Percentiles rank a stretch among this genome's conserved stretches.
Conservation (phyloP, 1,140 invertebrate genomes). For the Grapholita molesta region DNA sequence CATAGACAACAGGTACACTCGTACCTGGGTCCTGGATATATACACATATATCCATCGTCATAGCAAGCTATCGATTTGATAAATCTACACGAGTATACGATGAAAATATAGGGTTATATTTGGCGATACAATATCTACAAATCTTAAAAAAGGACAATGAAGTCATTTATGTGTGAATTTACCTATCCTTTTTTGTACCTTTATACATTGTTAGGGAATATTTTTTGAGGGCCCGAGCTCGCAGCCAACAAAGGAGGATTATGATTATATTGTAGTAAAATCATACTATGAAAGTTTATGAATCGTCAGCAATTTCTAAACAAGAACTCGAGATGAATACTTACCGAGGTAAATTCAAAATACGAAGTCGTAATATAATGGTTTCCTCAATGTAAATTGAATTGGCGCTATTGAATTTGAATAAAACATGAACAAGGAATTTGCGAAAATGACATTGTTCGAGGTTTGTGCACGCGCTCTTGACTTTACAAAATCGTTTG, state of each 20-base stretch:
- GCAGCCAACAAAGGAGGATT: background rate
- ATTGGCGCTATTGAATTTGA: slow-evolving; percentile 12
- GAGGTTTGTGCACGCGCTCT: background rate
- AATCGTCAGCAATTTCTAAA: too few relatives aligned
- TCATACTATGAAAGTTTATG: too few relatives aligned
- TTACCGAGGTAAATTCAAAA: background rate
- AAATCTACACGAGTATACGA: too few relatives aligned
- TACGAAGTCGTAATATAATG: slow-evolving; percentile 2
- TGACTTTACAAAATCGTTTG: background rate
- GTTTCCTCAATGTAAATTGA: slow-evolving; percentile 3
- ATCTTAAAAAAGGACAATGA: background rate
- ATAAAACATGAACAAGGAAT: slow-evolving; percentile 10
- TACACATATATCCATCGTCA: too few relatives aligned
- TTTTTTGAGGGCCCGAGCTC: background rate
- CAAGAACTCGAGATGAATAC: too few relatives aligned
- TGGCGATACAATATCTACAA: background rate
- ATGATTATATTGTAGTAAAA: too few relatives aligned
- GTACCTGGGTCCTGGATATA: too few relatives aligned
- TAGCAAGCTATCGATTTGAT: too few relatives aligned
- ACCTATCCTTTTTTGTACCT: background rate
- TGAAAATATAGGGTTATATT: background rate
- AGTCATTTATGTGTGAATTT: background rate
- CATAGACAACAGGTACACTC: too few relatives aligned
- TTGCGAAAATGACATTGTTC: background rate
- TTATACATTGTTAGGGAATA: background rate